phyloP scores from a whole-genome alignment of 2,113 vertebrate species.

The Dinomys branickii region DNA sequence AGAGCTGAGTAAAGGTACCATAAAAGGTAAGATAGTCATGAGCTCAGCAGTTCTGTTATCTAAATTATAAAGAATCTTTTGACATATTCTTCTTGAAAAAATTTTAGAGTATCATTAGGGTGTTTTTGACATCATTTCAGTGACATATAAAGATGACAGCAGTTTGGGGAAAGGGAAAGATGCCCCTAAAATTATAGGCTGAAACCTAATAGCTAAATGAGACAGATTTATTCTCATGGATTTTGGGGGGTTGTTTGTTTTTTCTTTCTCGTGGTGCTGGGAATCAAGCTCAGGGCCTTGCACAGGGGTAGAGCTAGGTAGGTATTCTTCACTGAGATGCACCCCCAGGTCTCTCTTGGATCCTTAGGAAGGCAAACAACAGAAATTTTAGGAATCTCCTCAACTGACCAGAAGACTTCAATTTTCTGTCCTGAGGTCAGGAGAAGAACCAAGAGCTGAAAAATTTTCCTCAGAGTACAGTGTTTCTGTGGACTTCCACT shows the following conservation, averaged over 20 bases:
- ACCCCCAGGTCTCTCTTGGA: neutral
- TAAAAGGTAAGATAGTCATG: neutral
- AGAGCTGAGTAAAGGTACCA: neutral
- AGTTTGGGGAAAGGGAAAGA: neutral
- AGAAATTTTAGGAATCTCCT: neutral
- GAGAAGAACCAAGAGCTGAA: neutral
- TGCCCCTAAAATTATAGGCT: neutral
- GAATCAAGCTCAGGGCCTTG: neutral
- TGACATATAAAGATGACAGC: neutral
- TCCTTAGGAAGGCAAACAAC: neutral
- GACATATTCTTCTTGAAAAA: neutral
- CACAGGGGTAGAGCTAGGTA: neutral
- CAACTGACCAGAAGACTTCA: neutral
- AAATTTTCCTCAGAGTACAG: neutral
- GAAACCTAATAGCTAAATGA: neutral
- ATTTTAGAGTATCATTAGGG: neutral
- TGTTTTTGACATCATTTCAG: neutral
- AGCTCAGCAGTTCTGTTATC: neutral
- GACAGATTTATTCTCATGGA: neutral
- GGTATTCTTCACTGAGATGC: neutral
- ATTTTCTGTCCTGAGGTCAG: neutral
- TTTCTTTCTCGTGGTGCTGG: neutral
- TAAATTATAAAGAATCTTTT: neutral
- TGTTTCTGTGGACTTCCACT: neutral
- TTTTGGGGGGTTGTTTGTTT: neutral